These are phyloP conservation scores for Acropternis orthonyx DNA, from an alignment of 2,797 vertebrate genomes.

Conservation along the genomic window DNA sequence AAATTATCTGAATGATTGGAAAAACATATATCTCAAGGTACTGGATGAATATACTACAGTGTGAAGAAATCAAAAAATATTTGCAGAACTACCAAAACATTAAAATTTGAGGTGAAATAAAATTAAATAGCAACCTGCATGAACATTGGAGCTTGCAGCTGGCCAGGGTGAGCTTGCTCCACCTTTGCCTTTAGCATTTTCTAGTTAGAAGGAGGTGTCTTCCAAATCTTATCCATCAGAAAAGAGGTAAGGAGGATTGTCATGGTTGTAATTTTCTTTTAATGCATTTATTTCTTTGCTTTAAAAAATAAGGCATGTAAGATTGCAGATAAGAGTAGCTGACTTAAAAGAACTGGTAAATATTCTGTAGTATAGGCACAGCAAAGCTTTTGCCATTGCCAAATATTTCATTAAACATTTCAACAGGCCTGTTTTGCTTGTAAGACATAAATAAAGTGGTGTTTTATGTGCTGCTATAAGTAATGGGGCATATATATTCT, in stretches of 20 bases:
- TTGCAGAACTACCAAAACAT: neutral
- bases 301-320: neutral
- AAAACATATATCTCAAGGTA: neutral
- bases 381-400: neutral
- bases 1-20: neutral
- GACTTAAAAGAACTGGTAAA: neutral
- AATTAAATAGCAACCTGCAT: neutral
- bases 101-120: neutral
- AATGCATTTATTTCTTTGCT: neutral
- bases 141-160: neutral
- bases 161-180: neutral
- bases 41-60: neutral
- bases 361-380: neutral
- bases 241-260: neutral
- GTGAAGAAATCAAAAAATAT: neutral
- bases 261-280: neutral
- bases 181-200: neutral
- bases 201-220: neutral
- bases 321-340: neutral
- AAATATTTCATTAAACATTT: slow-evolving; percentile 27
- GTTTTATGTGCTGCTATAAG: slow-evolving; percentile 40
- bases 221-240: neutral
- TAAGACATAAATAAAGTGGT: slow-evolving; percentile 18
- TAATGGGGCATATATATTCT: slow-evolving; percentile 46
- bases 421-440: slow-evolving; percentile 2